Conservation (phyloP, 1,140 invertebrate genomes). For the Rhizoglyphus robini region DNA sequence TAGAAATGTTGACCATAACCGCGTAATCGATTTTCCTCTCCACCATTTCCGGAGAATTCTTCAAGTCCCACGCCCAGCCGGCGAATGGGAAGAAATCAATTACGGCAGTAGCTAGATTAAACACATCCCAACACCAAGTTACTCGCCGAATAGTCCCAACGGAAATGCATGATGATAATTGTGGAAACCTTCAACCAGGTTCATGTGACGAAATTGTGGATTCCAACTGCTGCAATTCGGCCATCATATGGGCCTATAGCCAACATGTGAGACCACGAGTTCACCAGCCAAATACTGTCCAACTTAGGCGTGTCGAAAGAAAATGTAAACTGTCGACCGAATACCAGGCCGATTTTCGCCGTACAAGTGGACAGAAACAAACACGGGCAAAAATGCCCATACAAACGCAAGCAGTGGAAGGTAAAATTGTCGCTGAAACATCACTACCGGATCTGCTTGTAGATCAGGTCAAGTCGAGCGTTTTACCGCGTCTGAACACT, state of each 20-base stretch:
- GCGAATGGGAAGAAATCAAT: too few species aligned
- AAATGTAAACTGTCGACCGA: too few species aligned
- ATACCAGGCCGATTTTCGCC: conserved; percentile 7
- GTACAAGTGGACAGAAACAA: conserved; percentile 31
- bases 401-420: conserved; percentile 46
- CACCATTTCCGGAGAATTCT: too few species aligned
- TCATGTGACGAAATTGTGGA: conserved; percentile 38
- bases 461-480: too few species aligned
- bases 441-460: too few species aligned
- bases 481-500: conserved; percentile 67
- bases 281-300: conserved; percentile 38
- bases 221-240: conserved; percentile 35
- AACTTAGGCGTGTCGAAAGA: conserved; percentile 33
- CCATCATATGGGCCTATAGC: conserved; percentile 37
- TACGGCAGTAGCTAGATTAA: too few species aligned
- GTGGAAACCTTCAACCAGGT: conserved; percentile 49
- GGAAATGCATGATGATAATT: conserved; percentile 95
- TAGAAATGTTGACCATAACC: too few species aligned
- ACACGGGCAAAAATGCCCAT: conserved; percentile 37
- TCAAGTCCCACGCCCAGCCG: too few species aligned
- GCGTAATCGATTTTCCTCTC: too few species aligned
- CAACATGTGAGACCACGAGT: too few species aligned
- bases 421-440: conserved; percentile 55
- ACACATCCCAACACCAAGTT: too few species aligned
- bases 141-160: conserved; percentile 81